These are phyloP conservation scores for Cataglyphis hispanica DNA, from an alignment of 1,140 invertebrate species.

Conservation along the genomic window DNA sequence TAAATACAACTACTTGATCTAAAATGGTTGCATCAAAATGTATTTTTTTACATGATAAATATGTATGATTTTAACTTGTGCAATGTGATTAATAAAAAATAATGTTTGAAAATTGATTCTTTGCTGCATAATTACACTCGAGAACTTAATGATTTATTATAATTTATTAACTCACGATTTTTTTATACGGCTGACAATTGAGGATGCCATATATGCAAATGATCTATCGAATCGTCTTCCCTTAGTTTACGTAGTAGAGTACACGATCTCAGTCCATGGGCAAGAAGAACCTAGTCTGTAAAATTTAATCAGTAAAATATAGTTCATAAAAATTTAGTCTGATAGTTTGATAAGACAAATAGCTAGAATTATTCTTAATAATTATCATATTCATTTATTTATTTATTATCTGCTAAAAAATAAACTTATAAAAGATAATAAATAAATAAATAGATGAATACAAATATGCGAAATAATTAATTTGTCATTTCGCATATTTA, in stretches of 20 bases:
- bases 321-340: neutral
- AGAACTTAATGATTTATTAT: neutral
- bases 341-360: neutral
- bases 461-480: conserved; percentile 7
- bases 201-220: no score
- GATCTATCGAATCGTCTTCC: conserved; percentile 46
- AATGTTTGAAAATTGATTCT: neutral
- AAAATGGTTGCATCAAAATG: neutral
- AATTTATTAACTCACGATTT: conserved; percentile 1
- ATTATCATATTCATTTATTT: neutral
- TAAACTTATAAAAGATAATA: neutral
- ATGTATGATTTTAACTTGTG: neutral
- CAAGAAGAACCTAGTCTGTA: conserved; percentile 72
- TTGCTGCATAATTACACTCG: neutral
- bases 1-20: conserved; percentile 1
- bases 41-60: neutral
- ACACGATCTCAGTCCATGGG: conserved; percentile 82
- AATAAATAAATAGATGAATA: conserved; percentile 24
- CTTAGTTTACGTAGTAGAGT: conserved; percentile 79
- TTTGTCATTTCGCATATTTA: neutral
- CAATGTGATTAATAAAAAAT: neutral
- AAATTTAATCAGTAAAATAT: conserved; percentile 44
- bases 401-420: no score
- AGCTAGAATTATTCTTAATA: neutral
- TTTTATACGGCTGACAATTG: neutral